These are phyloP conservation scores for Bradypodion ventrale DNA, from an alignment of 2,797 vertebrate genomes.

Conservation along the genomic window DNA sequence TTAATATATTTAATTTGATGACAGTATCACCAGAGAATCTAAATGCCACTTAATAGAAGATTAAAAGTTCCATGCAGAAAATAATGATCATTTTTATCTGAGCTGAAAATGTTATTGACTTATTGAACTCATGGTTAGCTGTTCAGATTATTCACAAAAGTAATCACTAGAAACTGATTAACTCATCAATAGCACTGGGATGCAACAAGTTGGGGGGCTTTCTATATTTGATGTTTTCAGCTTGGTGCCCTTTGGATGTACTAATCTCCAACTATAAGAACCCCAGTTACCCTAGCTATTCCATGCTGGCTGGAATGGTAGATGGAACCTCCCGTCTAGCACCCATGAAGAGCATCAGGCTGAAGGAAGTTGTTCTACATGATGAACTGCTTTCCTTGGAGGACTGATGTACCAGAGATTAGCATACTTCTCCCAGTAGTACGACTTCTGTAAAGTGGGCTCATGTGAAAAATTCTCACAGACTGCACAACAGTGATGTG, in stretches of 20 bases:
- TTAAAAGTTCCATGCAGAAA: constrained; percentile 24
- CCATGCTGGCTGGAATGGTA: neutral
- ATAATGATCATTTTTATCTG: constrained; percentile 12
- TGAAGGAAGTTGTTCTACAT: neutral
- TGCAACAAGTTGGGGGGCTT: neutral
- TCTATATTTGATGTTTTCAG: neutral
- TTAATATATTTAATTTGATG: constrained; percentile 36
- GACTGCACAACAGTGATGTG: neutral
- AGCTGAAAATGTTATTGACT: neutral
- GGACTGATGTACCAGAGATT: neutral
- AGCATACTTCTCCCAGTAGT: neutral
- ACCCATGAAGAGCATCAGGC: neutral
- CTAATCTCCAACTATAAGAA: neutral
- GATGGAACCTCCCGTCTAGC: neutral
- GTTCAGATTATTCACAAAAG: neutral
- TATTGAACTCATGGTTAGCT: constrained; percentile 22
- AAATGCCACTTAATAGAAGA: constrained; percentile 14
- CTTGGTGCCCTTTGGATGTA: neutral
- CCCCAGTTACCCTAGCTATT: too few relatives aligned
- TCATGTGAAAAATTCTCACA: neutral
- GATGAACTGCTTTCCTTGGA: neutral
- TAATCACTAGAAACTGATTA: neutral
- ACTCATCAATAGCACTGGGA: neutral
- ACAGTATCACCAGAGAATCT: constrained; percentile 17
- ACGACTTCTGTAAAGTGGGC: neutral